These are phyloP conservation scores for Gadopsis bispinosus DNA, from an alignment of 2,797 vertebrate genomes.

Conservation along the genomic window DNA sequence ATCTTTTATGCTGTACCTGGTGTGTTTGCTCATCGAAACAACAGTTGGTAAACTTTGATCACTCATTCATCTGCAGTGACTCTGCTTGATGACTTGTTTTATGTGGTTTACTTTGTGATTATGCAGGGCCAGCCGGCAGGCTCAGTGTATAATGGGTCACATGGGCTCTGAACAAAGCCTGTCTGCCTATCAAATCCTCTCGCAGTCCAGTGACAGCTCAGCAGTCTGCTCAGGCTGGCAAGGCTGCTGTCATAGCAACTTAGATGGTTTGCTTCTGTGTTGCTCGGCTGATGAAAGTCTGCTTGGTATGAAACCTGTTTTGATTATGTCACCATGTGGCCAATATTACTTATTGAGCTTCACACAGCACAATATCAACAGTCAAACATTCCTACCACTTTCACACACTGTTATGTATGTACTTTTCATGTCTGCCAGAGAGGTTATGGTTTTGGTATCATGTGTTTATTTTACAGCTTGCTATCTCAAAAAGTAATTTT, in stretches of 20 bases:
- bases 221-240: conserved; percentile 64
- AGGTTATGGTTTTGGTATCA: neutral
- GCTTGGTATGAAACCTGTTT: conserved; percentile 62
- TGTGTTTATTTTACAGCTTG: neutral
- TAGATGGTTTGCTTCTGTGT: conserved; percentile 36
- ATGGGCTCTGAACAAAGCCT: conserved; percentile 58
- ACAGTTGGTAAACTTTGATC: conserved; percentile 68
- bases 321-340: conserved; percentile 34
- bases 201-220: conserved; percentile 61
- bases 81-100: conserved; percentile 50
- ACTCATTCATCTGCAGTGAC: conserved; percentile 35
- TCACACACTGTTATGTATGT: no score
- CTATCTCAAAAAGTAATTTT: neutral
- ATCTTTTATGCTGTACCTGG: conserved; percentile 9
- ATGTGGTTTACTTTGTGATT: conserved; percentile 62
- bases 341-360: neutral
- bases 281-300: conserved; percentile 30
- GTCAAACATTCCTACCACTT: neutral
- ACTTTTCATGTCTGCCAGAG: neutral
- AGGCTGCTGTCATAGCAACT: conserved; percentile 73
- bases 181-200: conserved; percentile 68
- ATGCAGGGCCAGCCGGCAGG: conserved; percentile 27
- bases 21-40: conserved; percentile 57
- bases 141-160: conserved; percentile 54
- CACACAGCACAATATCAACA: neutral